A percentile compares a stretch with the other conserved stretches of the same genome.
These are phyloP conservation scores for Synanthedon andrenaeformis DNA, from an alignment of 2,888 invertebrate species.

Conservation along the genomic window DNA sequence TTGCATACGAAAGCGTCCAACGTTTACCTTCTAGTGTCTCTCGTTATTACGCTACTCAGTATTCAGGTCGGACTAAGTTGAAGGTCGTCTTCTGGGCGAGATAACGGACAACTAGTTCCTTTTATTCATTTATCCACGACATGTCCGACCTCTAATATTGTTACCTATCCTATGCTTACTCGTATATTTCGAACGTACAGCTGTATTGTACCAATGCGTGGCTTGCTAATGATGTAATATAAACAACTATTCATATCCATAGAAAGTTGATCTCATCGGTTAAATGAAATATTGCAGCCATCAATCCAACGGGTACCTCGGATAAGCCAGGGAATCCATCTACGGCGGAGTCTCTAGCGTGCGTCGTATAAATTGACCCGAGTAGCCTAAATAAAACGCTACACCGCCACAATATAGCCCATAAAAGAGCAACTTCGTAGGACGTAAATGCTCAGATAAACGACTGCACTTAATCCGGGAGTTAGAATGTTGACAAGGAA, in stretches of 20 bases:
- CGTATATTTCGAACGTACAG: conserved; percentile 11
- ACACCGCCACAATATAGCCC: conserved; percentile 38
- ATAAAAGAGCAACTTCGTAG: conserved; percentile 45
- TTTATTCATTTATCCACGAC: conserved; percentile 27
- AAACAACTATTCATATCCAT: conserved; percentile 15
- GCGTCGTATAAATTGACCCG: conserved; percentile 31
- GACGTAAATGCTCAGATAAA: conserved; percentile 57
- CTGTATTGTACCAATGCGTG: conserved; percentile 8
- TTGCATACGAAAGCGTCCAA: conserved; percentile 66
- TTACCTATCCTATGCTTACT: neutral
- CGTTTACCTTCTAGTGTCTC: conserved; percentile 55
- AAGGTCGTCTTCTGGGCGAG: conserved; percentile 57
- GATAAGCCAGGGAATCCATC: conserved; percentile 22
- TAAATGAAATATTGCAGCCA: conserved; percentile 25
- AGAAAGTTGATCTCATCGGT: conserved; percentile 19
- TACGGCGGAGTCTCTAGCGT: conserved; percentile 14
- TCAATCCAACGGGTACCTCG: conserved; percentile 19
- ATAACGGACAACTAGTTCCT: conserved; percentile 50
- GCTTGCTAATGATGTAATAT: conserved; percentile 13
- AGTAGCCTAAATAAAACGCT: conserved; percentile 43
- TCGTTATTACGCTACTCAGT: conserved; percentile 59
- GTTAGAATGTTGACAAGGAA: conserved; percentile 63
- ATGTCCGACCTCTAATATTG: conserved; percentile 1
- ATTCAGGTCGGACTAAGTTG: conserved; percentile 53
- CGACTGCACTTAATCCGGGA: conserved; percentile 60